Evolutionary conservation across 2,113 vertebrate species (phyloP).

Genomic region (Odontesthes bonariensis): DNA sequence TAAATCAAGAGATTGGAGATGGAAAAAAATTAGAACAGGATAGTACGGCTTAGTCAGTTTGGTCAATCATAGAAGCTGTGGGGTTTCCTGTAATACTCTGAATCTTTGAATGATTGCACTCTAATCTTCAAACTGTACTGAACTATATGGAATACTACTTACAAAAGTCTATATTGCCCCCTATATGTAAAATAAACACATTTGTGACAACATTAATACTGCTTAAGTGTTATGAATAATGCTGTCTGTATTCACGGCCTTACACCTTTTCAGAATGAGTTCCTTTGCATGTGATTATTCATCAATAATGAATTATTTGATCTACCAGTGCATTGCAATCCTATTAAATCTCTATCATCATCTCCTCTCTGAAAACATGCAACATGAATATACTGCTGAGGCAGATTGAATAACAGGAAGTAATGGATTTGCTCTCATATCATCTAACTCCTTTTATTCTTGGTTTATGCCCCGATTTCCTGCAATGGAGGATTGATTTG

Average conservation of each 20-base stretch:
- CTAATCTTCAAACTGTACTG: slow-evolving; percentile 22
- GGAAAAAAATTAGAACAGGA: slow-evolving; percentile 13
- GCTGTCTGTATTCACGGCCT: slow-evolving; percentile 26
- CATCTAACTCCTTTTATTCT: slow-evolving; percentile 14
- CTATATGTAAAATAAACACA: slow-evolving; percentile 10
- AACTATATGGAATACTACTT: neutral
- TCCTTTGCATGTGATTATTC: slow-evolving; percentile 10
- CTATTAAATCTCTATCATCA: slow-evolving; percentile 28
- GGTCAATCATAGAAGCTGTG: slow-evolving; percentile 20
- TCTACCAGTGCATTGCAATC: slow-evolving; percentile 22
- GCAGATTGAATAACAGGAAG: slow-evolving; percentile 48
- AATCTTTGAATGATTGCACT: slow-evolving; percentile 19
- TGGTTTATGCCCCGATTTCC: slow-evolving; percentile 39
- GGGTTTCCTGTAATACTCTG: slow-evolving; percentile 12
- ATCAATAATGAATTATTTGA: slow-evolving; percentile 42
- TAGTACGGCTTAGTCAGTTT: slow-evolving; percentile 28
- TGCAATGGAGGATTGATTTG: slow-evolving; percentile 47
- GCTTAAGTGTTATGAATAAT: slow-evolving; percentile 35
- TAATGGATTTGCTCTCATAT: slow-evolving; percentile 17
- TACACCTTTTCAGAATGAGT: slow-evolving; percentile 37
- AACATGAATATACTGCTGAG: slow-evolving; percentile 10
- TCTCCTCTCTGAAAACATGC: slow-evolving; percentile 16
- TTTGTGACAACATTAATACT: slow-evolving; percentile 2
- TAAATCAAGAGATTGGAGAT: slow-evolving; percentile 50
- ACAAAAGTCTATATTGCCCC: neutral